Base-by-base conservation (phyloP, 64 coral and sea anemone genomes). In the Platygyra sinensis region DNA sequence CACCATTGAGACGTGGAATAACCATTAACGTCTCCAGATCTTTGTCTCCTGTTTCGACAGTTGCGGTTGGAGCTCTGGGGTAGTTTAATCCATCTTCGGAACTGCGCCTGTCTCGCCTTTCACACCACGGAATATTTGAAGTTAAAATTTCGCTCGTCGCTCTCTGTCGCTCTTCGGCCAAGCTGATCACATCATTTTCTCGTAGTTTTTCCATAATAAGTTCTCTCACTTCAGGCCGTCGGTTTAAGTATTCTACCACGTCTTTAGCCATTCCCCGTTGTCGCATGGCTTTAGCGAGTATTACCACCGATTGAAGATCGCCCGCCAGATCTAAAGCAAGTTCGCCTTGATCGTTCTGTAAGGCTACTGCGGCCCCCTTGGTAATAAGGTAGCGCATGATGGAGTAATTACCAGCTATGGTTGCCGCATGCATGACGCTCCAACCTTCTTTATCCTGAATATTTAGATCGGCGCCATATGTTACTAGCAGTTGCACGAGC, bases 391-490 rank as follows among this genome's bases (percentile, higher is more conserved):
- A 98, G 9, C 93, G 83, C 52, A 98, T 71, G 55, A 98, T 94
- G 17, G 96, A 72, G 19, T 77, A 73, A 28, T 98, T 98, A 16
- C 93, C 89, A 7, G 96, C 96, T 16, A 98, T 92, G 10, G 92
- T 87, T 30, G 96, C 93, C 0, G 96, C 96, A 20, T 98, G 96
- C 51, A 98, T 61, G 16, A 98, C 79, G 2, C 90, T 98, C 96
- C 96, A 98, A 14, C 96, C 96, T 89, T 98, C 96, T 36, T 93
- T 94, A 38, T 98, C 96, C 29, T 98, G 96, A 31, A 98, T 98
- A 31, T 92, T 55, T 14, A 98, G 46, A 25, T 98, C 94, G 5
- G 96, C 96, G 10, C 92, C 96, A 61, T 92, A 92, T 2, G 78
- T 94, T 17, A 98, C 89, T 0, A 98, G 80, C 46, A 98, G 39